phyloP scores from a whole-genome alignment of 2,797 vertebrate genomes.

The Percopsis omiscomaycus region DNA sequence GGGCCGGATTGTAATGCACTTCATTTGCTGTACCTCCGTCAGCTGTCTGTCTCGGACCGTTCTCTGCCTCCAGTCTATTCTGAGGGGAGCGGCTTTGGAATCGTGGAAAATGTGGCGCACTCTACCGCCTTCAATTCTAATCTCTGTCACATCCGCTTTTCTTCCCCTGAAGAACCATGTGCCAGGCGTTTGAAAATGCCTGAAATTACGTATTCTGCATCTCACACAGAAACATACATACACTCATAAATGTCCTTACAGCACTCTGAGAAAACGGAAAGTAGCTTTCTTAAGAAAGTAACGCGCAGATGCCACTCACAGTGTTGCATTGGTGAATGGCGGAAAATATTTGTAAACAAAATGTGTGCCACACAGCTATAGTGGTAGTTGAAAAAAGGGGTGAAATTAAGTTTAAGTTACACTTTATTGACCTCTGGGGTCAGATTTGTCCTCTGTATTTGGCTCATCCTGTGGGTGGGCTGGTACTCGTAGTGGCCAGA shows the following conservation, averaged over 20 bases:
- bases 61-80: constrained; percentile 26
- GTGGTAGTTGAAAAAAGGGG: constrained; percentile 18
- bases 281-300: constrained; percentile 20
- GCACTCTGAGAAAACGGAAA: constrained; percentile 14
- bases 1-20: constrained; percentile 33
- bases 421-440: too few species aligned
- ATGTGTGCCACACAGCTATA: constrained; percentile 25
- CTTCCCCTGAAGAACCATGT: constrained; percentile 26
- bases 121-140: constrained; percentile 32
- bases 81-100: not conserved
- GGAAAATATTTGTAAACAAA: constrained; percentile 25
- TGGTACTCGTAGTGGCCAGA: too few species aligned
- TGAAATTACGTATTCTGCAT: constrained; percentile 34
- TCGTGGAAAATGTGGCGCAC: constrained; percentile 23
- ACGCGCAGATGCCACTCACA: constrained; percentile 12
- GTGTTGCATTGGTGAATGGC: constrained; percentile 30
- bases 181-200: constrained; percentile 32
- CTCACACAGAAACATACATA: not conserved
- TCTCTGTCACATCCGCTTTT: constrained; percentile 28
- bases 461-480: too few species aligned
- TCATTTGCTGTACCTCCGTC: constrained; percentile 41
- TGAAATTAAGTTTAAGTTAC: constrained; percentile 11
- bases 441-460: too few species aligned
- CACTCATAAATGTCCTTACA: not conserved
- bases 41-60: constrained; percentile 38